phyloP scores from a whole-genome alignment of 2,113 vertebrate genomes.

The Chloebia gouldiae region DNA sequence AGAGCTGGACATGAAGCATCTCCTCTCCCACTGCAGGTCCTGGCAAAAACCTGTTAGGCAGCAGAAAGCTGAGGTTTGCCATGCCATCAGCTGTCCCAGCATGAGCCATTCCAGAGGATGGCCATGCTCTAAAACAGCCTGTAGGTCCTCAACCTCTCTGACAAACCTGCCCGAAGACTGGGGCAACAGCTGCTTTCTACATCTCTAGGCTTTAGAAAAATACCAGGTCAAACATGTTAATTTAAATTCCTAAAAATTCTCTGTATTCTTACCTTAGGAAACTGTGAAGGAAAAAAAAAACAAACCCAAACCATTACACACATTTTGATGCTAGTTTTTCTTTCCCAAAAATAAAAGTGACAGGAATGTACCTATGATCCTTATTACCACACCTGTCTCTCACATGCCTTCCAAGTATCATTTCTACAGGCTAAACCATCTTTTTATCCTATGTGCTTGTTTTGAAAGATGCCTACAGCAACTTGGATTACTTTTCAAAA shows the following conservation, averaged over 20 bases:
- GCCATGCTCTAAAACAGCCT: neutral
- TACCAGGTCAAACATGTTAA: neutral
- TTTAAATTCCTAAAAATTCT: neutral
- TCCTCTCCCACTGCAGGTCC: neutral
- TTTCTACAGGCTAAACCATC: neutral
- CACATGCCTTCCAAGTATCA: neutral
- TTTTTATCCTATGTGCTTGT: neutral
- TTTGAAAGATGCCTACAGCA: neutral
- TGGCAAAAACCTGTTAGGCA: neutral
- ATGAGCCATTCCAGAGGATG: neutral
- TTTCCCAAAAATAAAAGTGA: neutral
- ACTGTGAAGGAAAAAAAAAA: neutral
- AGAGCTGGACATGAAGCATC: neutral
- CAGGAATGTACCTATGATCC: neutral
- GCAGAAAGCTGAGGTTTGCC: neutral
- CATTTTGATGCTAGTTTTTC: neutral
- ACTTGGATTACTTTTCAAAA: neutral
- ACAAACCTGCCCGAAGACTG: neutral
- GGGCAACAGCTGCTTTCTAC: neutral
- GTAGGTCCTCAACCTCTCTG: neutral
- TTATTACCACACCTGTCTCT: neutral
- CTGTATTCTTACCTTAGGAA: neutral
- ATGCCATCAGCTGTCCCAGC: neutral
- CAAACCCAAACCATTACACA: accelerated
- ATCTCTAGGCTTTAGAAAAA: neutral